A percentile compares a stretch with the other conserved stretches of the same genome.
These are phyloP conservation scores for Philonicus albiceps DNA, from an alignment of 2,888 invertebrate species.

Conservation along the genomic window DNA sequence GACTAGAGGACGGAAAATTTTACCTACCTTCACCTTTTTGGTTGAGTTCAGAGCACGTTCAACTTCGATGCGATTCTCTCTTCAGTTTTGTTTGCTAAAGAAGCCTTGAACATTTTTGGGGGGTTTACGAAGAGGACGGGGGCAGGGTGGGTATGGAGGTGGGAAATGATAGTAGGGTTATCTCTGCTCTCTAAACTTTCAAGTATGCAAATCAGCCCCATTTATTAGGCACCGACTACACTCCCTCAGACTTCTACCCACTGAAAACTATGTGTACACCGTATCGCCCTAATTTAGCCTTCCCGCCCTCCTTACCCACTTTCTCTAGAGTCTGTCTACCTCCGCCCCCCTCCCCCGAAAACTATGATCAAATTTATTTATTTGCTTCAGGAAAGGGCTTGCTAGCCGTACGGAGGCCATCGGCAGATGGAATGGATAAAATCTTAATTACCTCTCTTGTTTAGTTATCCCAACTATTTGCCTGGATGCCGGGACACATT, in stretches of 20 bases:
- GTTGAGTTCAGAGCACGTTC: not conserved
- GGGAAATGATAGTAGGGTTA: not conserved
- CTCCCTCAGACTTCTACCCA: too few relatives aligned
- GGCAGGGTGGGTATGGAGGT: not conserved
- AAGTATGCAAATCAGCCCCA: not conserved
- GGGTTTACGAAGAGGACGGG: not conserved
- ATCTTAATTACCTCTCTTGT: constrained; percentile 1
- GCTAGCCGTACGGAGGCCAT: not conserved
- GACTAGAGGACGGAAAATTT: not conserved
- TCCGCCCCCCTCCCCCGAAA: too few relatives aligned
- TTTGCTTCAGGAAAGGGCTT: not conserved
- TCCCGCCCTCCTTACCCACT: not conserved
- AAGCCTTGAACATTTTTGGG: not conserved
- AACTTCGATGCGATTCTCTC: not conserved
- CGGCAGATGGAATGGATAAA: not conserved
- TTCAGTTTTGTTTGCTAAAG: not conserved
- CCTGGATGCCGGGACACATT: not conserved
- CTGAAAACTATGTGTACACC: too few relatives aligned
- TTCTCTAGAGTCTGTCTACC: not conserved
- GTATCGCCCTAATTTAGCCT: not conserved
- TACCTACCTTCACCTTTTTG: not conserved
- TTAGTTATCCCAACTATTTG: not conserved
- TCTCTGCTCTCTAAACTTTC: not conserved
- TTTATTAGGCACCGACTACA: not conserved
- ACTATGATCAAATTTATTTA: constrained; percentile 7